Evolutionary conservation across 2,888 invertebrate species (phyloP).

Genomic region (Catocala nupta): DNA sequence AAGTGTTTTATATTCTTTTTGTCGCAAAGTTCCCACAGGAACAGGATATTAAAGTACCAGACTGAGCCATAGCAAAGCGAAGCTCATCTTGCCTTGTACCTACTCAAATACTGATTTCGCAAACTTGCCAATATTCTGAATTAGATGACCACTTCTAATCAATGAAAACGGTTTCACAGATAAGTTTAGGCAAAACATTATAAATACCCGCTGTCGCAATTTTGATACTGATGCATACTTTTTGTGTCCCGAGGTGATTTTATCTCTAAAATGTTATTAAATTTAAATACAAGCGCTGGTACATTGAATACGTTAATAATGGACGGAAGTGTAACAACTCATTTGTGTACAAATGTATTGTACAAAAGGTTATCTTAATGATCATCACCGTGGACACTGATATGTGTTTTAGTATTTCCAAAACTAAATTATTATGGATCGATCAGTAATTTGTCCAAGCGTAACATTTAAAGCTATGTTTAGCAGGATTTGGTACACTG

Average conservation of each 20-base stretch:
- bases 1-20: no score
- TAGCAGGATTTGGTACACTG: no score
- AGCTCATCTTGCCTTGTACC: no score
- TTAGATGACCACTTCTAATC: slow-evolving; percentile 9
- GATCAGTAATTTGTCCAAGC: no score
- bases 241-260: no score
- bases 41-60: no score
- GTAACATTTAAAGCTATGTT: no score
- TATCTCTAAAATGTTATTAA: neutral
- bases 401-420: slow-evolving; percentile 18
- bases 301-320: neutral
- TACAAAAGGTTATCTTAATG: slow-evolving; percentile 31
- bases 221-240: no score
- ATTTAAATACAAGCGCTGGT: neutral
- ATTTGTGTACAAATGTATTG: neutral
- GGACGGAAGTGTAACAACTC: slow-evolving; percentile 1
- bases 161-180: slow-evolving; percentile 3
- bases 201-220: neutral
- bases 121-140: slow-evolving; percentile 7
- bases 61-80: no score
- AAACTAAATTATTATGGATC: no score
- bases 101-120: slow-evolving; percentile 2
- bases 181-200: neutral
- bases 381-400: slow-evolving; percentile 23
- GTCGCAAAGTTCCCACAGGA: no score